Base-by-base conservation (phyloP, 1,140 invertebrate genomes). In the Neocloeon triangulifer region DNA sequence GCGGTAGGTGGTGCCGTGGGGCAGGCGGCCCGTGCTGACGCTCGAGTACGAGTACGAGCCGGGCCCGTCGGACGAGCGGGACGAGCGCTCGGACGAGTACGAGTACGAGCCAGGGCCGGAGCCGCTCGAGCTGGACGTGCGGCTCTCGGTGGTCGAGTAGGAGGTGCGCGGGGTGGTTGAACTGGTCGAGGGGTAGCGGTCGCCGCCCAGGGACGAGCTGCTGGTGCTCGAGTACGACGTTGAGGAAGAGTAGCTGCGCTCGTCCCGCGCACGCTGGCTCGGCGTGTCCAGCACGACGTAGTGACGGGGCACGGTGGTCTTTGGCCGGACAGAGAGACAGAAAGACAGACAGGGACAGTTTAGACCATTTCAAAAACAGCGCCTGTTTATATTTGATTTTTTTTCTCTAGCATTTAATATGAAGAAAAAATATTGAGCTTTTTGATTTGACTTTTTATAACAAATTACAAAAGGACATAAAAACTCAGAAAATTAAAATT, bases 241-340 rank as follows among this genome's bases (percentile, higher is more conserved):
- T 51, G 60, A 60, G 60, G 78, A 79, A 41, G 73, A 74, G 62
- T 79, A 81, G 43, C 71, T 78, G 64, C 79, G 80, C 55, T 74
- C 61, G 52, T 75, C 71, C 38, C 61, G 59, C 32, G 69, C 64
- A 52, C 69, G 62, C 41, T 59, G 49, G 42, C 67, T 62, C 38
- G 73, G 71, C 47, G 69, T 66, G 57, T 79, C 74, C 52, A 67
- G 66, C 47, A 78, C 74, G 53, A 75, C 67, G 61, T 80, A 79
- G 62, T 78, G 73, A 40, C 77, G 66, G 51, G 77, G 76, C 57
- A n/a, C n/a, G n/a, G n/a, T n/a, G n/a, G 69, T 80, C 77, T 81
- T 63, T 52, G 18, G 15, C 21, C 12, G 20, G 15, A 22, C 4
- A n/a, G n/a, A n/a, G n/a, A n/a, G n/a, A n/a, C n/a, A n/a, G n/a